Conservation (phyloP, 2,888 invertebrate species). For the Drosophila mayaguana region DNA sequence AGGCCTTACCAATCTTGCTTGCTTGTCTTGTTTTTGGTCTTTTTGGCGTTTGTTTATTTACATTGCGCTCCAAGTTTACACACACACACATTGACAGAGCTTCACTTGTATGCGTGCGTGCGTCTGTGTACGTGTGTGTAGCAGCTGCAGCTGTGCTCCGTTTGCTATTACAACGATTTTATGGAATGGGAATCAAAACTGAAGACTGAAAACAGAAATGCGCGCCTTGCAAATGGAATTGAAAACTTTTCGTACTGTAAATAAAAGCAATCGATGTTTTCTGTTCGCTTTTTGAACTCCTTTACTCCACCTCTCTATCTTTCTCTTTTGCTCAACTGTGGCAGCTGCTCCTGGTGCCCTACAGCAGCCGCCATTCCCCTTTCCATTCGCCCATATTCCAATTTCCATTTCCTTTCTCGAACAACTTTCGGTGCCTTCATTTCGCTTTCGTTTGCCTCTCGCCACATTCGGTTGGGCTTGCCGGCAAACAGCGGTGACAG, state of each 20-base stretch:
- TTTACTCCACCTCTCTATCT: not conserved
- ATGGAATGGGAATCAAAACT: conserved; percentile 33
- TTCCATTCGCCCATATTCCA: conserved; percentile 10
- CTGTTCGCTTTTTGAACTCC: conserved; percentile 14
- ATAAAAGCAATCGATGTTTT: conserved; percentile 48
- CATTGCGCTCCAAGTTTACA: conserved; percentile 77
- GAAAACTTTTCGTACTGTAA: conserved; percentile 65
- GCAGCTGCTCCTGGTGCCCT: conserved; percentile 40
- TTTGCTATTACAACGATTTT: conserved; percentile 54
- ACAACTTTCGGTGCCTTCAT: conserved; percentile 31
- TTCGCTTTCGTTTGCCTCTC: conserved; percentile 55
- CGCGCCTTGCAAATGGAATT: conserved; percentile 52
- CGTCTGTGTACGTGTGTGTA: conserved; percentile 31
- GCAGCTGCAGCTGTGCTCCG: conserved; percentile 58
- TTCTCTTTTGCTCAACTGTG: conserved; percentile 9
- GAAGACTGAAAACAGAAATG: conserved; percentile 38
- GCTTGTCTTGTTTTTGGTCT: conserved; percentile 47
- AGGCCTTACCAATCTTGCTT: conserved; percentile 36
- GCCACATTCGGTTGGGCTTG: conserved; percentile 16
- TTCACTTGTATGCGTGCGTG: conserved; percentile 26
- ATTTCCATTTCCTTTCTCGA: conserved; percentile 44
- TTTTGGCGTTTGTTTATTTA: conserved; percentile 75
- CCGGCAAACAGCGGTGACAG: conserved; percentile 17
- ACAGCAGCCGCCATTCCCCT: conserved; percentile 24
- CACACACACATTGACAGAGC: conserved; percentile 50